Evolutionary conservation across 30 jellyfish, hydroid and myxozoan species (phyloP).

Genomic region (Phacellophora camtschatica): DNA sequence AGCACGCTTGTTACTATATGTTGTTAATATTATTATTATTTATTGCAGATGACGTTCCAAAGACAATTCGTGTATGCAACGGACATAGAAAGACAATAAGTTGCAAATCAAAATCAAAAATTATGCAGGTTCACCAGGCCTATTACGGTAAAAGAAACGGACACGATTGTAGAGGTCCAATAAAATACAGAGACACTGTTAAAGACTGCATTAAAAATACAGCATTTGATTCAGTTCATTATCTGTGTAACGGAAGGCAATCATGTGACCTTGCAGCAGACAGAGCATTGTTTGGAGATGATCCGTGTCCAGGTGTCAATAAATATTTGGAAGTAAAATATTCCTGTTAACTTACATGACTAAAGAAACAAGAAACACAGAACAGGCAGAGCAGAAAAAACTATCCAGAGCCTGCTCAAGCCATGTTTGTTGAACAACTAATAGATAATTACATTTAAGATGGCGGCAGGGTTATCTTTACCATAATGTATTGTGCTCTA

Average conservation of each 20-base stretch:
- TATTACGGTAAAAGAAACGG: constrained; percentile 92
- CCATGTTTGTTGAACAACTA: too few relatives aligned
- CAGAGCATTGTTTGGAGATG: constrained; percentile 88
- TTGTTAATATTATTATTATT: not conserved
- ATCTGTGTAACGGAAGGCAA: constrained; percentile 83
- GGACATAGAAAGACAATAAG: constrained; percentile 84
- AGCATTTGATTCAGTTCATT: constrained; percentile 85
- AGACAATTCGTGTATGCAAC: constrained; percentile 77
- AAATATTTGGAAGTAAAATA: constrained; percentile 83
- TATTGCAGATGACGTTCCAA: constrained; percentile 22
- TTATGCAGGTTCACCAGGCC: constrained; percentile 72
- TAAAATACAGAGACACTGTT: constrained; percentile 80
- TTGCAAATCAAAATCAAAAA: constrained; percentile 66
- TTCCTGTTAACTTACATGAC: constrained; percentile 67
- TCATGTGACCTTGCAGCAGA: constrained; percentile 94
- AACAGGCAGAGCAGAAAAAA: too few relatives aligned
- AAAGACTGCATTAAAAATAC: constrained; percentile 79
- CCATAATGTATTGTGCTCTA: too few relatives aligned
- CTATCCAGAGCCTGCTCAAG: too few relatives aligned
- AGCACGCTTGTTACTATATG: not conserved
- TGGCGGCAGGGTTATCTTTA: too few relatives aligned
- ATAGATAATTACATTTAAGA: too few relatives aligned
- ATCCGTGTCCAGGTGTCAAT: constrained; percentile 93
- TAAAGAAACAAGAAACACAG: too few relatives aligned
- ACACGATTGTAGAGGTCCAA: constrained; percentile 89